Percentiles rank a stretch among this genome's conserved stretches.
These are phyloP conservation scores for Tetragnatha montana DNA, from an alignment of 2,888 invertebrate genomes.

Conservation along the genomic window DNA sequence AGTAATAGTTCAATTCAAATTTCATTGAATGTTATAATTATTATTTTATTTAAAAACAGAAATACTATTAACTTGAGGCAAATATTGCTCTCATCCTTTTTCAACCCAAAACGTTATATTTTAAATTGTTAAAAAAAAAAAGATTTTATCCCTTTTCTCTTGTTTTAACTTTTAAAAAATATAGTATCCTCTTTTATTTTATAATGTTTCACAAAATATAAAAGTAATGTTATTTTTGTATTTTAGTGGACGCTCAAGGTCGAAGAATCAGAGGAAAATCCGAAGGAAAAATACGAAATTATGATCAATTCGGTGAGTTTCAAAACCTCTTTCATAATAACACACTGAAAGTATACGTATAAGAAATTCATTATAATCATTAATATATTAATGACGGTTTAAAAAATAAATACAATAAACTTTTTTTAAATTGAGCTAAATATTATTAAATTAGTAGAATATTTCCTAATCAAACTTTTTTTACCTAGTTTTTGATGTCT, in stretches of 20 bases:
- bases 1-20: neutral
- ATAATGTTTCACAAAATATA: no score
- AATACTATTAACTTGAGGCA: neutral
- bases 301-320: conserved; percentile 86
- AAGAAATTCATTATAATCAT: neutral
- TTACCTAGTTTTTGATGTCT: conserved; percentile 73
- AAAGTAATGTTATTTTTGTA: neutral
- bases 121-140: neutral
- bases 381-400: neutral
- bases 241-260: conserved; percentile 77
- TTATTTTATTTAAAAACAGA: no score
- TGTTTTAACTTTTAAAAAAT: neutral
- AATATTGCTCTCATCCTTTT: neutral
- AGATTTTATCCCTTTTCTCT: neutral
- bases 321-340: neutral
- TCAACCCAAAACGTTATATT: neutral
- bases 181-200: no score
- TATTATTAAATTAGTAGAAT: neutral
- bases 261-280: conserved; percentile 90
- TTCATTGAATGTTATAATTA: no score
- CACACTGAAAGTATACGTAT: neutral
- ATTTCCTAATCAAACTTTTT: neutral
- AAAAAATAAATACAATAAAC: neutral
- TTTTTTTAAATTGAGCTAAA: neutral
- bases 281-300: conserved; percentile 86